phyloP scores from a whole-genome alignment of 2,113 vertebrate genomes.

The Rana temporaria region DNA sequence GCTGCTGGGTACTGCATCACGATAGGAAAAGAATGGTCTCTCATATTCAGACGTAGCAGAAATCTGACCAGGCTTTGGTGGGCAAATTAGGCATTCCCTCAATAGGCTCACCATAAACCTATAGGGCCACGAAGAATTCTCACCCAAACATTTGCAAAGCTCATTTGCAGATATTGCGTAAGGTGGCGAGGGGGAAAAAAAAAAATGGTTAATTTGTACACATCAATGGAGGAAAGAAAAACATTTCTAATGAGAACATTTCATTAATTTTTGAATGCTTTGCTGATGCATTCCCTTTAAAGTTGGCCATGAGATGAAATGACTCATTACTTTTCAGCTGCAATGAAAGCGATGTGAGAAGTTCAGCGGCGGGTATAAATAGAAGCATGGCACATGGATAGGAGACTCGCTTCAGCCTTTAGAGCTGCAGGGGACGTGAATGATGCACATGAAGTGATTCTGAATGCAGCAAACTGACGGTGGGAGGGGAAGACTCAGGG shows the following conservation, averaged over 20 bases:
- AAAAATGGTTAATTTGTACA: not conserved
- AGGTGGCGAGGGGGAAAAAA: too few relatives aligned
- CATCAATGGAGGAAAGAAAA: slow-evolving; percentile 4
- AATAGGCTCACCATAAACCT: too few relatives aligned
- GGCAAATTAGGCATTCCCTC: too few relatives aligned
- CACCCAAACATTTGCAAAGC: too few relatives aligned
- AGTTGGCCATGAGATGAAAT: slow-evolving; percentile 27
- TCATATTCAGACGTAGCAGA: too few relatives aligned
- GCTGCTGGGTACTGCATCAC: too few relatives aligned
- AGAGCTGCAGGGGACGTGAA: not conserved
- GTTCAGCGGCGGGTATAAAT: slow-evolving; percentile 26
- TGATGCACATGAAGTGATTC: not conserved
- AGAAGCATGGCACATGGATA: slow-evolving; percentile 10
- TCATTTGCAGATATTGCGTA: not conserved
- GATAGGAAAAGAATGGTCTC: too few relatives aligned
- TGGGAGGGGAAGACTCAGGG: too few relatives aligned
- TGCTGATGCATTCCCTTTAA: slow-evolving; percentile 28
- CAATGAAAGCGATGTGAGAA: slow-evolving; percentile 24
- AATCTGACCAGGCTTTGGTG: too few relatives aligned
- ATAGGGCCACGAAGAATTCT: too few relatives aligned
- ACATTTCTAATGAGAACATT: slow-evolving; percentile 3
- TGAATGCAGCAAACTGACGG: too few relatives aligned
- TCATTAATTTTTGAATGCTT: slow-evolving; percentile 19
- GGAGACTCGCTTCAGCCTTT: not conserved
- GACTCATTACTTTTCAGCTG: slow-evolving; percentile 31